phyloP scores from a whole-genome alignment of 2,888 invertebrate species.

The Mimumesa dahlbomi region DNA sequence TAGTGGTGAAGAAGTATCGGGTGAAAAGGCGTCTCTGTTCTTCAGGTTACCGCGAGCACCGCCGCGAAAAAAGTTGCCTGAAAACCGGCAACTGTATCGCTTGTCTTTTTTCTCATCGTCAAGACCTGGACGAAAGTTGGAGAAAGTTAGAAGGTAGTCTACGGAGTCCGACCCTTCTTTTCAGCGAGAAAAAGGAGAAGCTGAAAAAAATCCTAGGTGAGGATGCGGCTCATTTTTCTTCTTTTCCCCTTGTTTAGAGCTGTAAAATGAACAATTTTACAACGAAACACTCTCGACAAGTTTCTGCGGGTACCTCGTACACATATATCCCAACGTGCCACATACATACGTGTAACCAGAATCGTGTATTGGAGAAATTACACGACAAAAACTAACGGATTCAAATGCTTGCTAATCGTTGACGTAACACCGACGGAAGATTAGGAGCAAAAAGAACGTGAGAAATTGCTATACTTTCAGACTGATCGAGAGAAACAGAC shows the following conservation, averaged over 20 bases:
- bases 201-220: constrained; percentile 5
- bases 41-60: background rate
- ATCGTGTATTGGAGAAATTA: too few species aligned
- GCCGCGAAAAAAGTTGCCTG: background rate
- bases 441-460: too few species aligned
- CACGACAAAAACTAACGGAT: too few species aligned
- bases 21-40: constrained; percentile 3
- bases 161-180: constrained; percentile 5
- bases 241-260: too few species aligned
- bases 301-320: too few species aligned
- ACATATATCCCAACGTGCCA: too few species aligned
- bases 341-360: too few species aligned
- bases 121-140: background rate
- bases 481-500: background rate
- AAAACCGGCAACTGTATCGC: constrained; percentile 3
- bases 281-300: too few species aligned
- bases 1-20: background rate
- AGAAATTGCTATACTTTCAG: background rate
- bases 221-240: constrained; percentile 14
- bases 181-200: constrained; percentile 3
- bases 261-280: too few species aligned
- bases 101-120: background rate
- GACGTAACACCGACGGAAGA: too few species aligned
- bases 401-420: too few species aligned
- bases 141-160: constrained; percentile 1